phyloP scores from a whole-genome alignment of 2,113 vertebrate species.

The Erythrocercus mccallii region DNA sequence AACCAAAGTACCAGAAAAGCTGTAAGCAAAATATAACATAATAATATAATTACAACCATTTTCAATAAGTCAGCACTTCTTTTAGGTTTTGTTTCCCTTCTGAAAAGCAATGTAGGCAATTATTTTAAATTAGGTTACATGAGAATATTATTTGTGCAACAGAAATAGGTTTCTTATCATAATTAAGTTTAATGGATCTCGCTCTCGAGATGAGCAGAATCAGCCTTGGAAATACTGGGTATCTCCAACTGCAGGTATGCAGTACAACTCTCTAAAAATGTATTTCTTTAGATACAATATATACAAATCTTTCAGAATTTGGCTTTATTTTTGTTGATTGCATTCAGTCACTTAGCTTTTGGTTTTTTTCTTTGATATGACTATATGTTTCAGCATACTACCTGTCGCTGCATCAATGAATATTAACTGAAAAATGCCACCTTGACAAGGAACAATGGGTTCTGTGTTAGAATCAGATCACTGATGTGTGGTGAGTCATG shows the following conservation, averaged over 20 bases:
- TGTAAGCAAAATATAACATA: conserved; percentile 57
- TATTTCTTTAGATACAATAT: neutral
- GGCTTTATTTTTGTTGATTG: neutral
- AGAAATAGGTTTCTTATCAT: conserved; percentile 70
- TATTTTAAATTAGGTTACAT: conserved; percentile 76
- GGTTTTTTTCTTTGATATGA: neutral
- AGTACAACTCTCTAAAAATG: neutral
- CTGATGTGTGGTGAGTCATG: neutral
- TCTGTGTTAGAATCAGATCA: neutral
- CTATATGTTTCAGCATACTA: neutral
- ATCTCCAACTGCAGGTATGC: neutral
- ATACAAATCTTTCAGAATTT: neutral
- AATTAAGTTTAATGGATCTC: conserved; percentile 70
- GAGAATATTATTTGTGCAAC: conserved; percentile 77
- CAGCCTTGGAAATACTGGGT: neutral
- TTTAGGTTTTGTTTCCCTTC: conserved; percentile 63
- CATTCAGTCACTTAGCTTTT: neutral
- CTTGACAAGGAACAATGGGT: neutral
- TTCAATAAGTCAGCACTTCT: conserved; percentile 73
- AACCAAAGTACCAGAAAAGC: conserved; percentile 32
- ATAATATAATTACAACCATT: conserved; percentile 73
- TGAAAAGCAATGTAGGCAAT: conserved; percentile 70
- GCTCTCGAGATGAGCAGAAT: conserved; percentile 35
- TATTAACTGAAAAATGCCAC: neutral
- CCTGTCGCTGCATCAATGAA: neutral